Evolutionary conservation across 2,888 invertebrate species (phyloP).

Genomic region (Enchytraeus crypticus): DNA sequence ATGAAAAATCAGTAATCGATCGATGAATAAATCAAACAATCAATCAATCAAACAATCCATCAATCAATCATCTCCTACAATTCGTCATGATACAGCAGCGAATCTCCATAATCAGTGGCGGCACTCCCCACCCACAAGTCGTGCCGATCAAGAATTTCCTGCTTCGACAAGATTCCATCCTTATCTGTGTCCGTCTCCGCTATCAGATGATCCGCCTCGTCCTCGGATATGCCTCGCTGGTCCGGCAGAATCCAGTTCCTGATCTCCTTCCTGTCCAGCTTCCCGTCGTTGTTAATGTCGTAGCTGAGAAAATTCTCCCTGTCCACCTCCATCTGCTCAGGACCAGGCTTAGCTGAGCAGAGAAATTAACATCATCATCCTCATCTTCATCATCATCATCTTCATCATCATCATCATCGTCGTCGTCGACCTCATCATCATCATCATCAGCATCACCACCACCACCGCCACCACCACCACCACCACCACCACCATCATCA

Average conservation of each 20-base stretch:
- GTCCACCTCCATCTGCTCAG: constrained; percentile 33
- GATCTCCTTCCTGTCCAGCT: constrained; percentile 60
- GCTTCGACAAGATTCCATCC: constrained; percentile 76
- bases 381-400: background rate
- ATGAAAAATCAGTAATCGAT: no score
- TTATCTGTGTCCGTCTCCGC: constrained; percentile 39
- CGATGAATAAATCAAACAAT: no score
- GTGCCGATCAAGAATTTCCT: constrained; percentile 83
- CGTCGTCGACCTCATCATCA: no score
- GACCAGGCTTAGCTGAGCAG: constrained; percentile 17
- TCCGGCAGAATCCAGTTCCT: constrained; percentile 72
- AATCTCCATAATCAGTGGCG: constrained; percentile 95
- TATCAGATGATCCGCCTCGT: constrained; percentile 84
- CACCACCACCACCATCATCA: no score
- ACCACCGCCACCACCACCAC: no score
- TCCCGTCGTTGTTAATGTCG: constrained; percentile 54
- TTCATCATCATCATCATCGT: no score
- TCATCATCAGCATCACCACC: no score
- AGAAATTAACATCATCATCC: background rate
- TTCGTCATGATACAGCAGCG: constrained; percentile 52
- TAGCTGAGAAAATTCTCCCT: constrained; percentile 49
- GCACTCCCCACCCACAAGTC: constrained; percentile 96
- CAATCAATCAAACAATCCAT: no score
- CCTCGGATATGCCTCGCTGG: constrained; percentile 70
- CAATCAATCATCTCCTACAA: no score